A percentile compares a stretch with the other conserved stretches of the same genome.
Conservation (phyloP, 1,140 invertebrate genomes). For the Monomorium pharaonis region DNA sequence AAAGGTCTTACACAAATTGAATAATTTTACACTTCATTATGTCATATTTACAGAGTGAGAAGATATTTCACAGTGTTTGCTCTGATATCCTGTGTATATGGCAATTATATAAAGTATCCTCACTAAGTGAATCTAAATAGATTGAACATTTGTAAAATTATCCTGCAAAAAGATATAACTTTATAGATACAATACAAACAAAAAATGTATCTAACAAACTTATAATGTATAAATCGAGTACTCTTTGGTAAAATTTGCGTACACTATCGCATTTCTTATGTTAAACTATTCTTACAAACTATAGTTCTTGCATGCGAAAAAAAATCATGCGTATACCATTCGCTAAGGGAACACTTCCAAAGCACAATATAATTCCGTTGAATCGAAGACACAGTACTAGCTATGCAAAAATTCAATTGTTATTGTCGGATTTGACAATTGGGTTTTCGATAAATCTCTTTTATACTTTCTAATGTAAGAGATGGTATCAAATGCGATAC, state of each 20-base stretch:
- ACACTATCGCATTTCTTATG: slow-evolving; percentile 46
- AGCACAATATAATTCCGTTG: not conserved
- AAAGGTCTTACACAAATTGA: slow-evolving; percentile 47
- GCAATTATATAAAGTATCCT: slow-evolving; percentile 36
- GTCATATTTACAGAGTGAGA: slow-evolving; percentile 35
- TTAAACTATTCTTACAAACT: slow-evolving; percentile 36
- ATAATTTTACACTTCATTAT: slow-evolving; percentile 62
- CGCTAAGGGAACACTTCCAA: not conserved
- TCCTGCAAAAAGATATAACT: not conserved
- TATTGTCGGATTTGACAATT: slow-evolving; percentile 46
- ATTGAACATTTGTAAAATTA: slow-evolving; percentile 8
- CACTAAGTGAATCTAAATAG: not conserved
- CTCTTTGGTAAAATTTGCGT: slow-evolving; percentile 61
- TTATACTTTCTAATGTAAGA: not conserved
- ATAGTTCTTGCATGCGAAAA: not conserved
- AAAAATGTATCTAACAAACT: slow-evolving; percentile 30
- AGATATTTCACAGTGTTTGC: not conserved
- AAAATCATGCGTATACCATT: not conserved
- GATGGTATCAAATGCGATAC: slow-evolving; percentile 3
- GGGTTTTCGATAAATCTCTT: not conserved
- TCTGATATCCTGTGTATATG: not conserved
- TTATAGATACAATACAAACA: slow-evolving; percentile 22
- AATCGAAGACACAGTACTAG: not conserved
- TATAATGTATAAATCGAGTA: slow-evolving; percentile 33
- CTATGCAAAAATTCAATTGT: slow-evolving; percentile 8